These are phyloP conservation scores for Drosophila elegans DNA, from an alignment of 1,140 invertebrate genomes.

Conservation along the genomic window DNA sequence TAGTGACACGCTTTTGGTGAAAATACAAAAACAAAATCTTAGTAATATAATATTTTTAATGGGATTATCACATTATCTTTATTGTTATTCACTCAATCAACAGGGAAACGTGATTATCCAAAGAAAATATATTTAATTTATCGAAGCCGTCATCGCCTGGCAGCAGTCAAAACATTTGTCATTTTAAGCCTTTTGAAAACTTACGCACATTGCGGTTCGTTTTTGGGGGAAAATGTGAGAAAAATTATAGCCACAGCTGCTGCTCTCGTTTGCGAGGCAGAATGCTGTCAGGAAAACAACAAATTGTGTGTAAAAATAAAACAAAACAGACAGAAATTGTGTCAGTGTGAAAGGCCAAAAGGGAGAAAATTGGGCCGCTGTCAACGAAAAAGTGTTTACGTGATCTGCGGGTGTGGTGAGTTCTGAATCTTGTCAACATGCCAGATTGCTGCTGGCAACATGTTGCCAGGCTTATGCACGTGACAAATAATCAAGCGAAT, in stretches of 20 bases:
- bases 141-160: neutral
- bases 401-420: constrained; percentile 42
- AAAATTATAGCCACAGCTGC: constrained; percentile 62
- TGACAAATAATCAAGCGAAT: constrained; percentile 39
- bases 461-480: constrained; percentile 31
- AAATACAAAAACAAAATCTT: too few relatives aligned
- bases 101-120: constrained; percentile 12
- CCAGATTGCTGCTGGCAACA: constrained; percentile 36
- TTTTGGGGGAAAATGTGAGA: constrained; percentile 22
- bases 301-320: constrained; percentile 72
- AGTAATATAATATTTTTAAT: too few relatives aligned
- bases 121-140: constrained; percentile 1
- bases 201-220: constrained; percentile 33
- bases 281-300: constrained; percentile 55
- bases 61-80: neutral
- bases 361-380: constrained; percentile 35
- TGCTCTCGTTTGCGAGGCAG: constrained; percentile 62
- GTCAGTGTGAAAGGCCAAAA: constrained; percentile 69
- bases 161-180: constrained; percentile 40
- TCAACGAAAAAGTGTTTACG: constrained; percentile 34
- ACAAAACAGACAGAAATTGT: constrained; percentile 67
- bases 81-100: constrained; percentile 11
- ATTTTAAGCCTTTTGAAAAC: constrained; percentile 14
- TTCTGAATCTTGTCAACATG: constrained; percentile 10
- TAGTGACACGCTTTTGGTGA: too few relatives aligned